Evolutionary conservation across 1,140 invertebrate species (phyloP), one percentile per base, ranked within the genome.

Genomic region (Drosophila tristis): DNA sequence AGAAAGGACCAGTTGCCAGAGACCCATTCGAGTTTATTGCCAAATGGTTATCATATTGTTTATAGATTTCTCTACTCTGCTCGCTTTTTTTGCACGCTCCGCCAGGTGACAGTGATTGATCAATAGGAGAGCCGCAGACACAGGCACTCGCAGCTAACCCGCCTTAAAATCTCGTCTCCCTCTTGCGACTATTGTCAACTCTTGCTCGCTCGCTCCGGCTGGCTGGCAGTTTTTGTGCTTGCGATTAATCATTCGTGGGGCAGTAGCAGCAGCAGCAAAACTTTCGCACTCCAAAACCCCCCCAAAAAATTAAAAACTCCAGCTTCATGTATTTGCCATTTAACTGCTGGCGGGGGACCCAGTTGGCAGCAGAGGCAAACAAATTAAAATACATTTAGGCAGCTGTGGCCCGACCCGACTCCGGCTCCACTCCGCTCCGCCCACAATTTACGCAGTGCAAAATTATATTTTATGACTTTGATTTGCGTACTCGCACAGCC

Each of bases 21-120:
- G 66, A 80, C 71, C 71, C 55, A 74, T 64, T 79, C 47, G 78
- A 87, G 78, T 87, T 87, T 87, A 87, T 87, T 87, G 84, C 64
- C 75, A 89, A 89, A 89, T 89, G 84, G 84, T 84, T 89, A 80
- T 89, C 84, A 89, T 89, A 89, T 89, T 89, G 84, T 87, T 89
- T 89, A 89, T 89, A 89, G 84, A 89, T 89, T 74, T 74, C 35
- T 5, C 43, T 39, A n/a, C 25, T 0, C 43, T 39, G 13, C 25
- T 0, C 20, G 4, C 31, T 23, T 78, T 84, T 42, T 7, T 26
- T 39, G 54, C 48, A 56, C 56, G 66, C 44, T n/a, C 29, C 29
- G 62, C 59, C 72, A 64, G 70, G 76, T 89, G 84, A 89, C 84
- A 82, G 81, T 89, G 84, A 89, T 89, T 89, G 84, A 89, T 89